Conservation (phyloP, 1,140 invertebrate species). For the Pseudomyrmex cubaensis region DNA sequence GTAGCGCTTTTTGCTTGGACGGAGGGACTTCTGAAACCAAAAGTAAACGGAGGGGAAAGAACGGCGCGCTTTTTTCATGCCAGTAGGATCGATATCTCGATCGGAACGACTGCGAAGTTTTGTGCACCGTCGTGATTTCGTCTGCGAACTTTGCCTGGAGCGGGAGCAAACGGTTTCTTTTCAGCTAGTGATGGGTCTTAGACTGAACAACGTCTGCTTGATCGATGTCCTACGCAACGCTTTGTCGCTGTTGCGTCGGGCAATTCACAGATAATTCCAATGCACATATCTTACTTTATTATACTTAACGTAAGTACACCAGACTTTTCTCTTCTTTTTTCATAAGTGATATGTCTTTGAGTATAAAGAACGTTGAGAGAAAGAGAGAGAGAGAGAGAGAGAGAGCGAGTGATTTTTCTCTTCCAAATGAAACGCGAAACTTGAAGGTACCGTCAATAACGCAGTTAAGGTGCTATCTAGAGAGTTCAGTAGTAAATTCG, state of each 20-base stretch:
- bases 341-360: no score
- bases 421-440: neutral
- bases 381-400: no score
- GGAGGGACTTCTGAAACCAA: constrained; percentile 37
- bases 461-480: no score
- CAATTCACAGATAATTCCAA: neutral
- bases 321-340: no score
- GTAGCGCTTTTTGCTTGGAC: constrained; percentile 32
- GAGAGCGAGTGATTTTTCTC: no score
- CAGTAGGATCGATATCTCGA: constrained; percentile 16
- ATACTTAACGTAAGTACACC: no score
- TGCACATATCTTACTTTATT: no score
- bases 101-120: constrained; percentile 15
- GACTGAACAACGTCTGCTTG: neutral
- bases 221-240: neutral
- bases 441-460: neutral
- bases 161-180: neutral
- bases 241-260: neutral
- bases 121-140: constrained; percentile 13
- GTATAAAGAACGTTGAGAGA: neutral
- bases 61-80: constrained; percentile 17
- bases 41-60: constrained; percentile 34
- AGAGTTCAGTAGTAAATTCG: constrained; percentile 9
- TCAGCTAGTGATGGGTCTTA: constrained; percentile 1
- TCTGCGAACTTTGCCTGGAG: constrained; percentile 12